Conservation (phyloP, 2,113 vertebrate genomes). For the Pterocles burchelli region DNA sequence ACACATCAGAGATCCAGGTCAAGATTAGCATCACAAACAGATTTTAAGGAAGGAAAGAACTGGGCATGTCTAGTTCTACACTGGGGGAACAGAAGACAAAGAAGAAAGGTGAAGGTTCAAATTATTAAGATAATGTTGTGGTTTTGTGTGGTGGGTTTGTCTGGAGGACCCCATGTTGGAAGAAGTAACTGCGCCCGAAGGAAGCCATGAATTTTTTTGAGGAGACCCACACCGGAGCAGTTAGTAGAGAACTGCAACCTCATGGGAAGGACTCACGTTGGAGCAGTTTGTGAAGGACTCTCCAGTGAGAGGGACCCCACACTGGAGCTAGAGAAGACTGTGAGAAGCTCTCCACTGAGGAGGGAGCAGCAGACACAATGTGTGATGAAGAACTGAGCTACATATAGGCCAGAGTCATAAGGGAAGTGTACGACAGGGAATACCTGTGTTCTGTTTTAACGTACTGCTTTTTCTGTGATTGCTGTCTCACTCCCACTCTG, state of each 20-base stretch:
- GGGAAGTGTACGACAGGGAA: not conserved
- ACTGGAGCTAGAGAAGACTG: too few species aligned
- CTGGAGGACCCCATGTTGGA: too few species aligned
- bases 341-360: too few species aligned
- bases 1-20: not conserved
- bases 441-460: not conserved
- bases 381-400: not conserved
- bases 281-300: too few species aligned
- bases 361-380: too few species aligned
- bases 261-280: too few species aligned
- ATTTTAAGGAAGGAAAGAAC: not conserved
- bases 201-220: too few species aligned
- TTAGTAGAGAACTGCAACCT: too few species aligned
- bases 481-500: not conserved
- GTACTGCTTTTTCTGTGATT: not conserved
- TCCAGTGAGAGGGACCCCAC: too few species aligned
- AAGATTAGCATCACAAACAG: not conserved
- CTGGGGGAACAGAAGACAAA: not conserved
- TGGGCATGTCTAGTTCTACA: not conserved
- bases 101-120: not conserved
- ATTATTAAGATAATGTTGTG: not conserved
- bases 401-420: not conserved
- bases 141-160: too few species aligned
- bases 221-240: too few species aligned
- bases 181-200: too few species aligned